phyloP scores from a whole-genome alignment of 2,797 vertebrate genomes.

The Gallirallus australis region DNA sequence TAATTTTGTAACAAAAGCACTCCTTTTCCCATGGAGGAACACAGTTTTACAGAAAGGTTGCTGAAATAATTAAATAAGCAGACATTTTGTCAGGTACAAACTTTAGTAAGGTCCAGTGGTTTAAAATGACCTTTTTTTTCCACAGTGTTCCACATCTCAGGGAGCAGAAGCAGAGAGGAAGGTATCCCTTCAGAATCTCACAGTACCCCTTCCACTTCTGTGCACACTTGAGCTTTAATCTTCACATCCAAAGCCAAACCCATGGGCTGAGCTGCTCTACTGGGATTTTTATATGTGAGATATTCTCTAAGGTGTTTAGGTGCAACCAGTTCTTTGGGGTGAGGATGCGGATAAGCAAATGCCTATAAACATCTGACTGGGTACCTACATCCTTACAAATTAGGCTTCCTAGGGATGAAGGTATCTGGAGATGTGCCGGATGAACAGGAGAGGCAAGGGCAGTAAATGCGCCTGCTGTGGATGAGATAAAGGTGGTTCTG shows the following conservation, averaged over 20 bases:
- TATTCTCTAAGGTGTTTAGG: not conserved
- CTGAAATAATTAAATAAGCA: not conserved
- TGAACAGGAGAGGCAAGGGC: not conserved
- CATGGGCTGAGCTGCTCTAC: not conserved
- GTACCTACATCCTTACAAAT: not conserved
- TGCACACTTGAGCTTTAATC: not conserved
- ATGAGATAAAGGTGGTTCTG: not conserved
- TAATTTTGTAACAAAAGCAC: not conserved
- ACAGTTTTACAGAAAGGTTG: not conserved
- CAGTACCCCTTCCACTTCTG: not conserved
- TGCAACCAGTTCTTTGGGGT: not conserved
- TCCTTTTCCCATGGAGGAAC: not conserved
- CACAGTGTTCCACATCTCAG: not conserved
- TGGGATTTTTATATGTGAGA: not conserved
- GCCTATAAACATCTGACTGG: not conserved
- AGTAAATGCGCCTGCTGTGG: not conserved
- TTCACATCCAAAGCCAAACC: not conserved
- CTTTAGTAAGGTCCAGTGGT: not conserved
- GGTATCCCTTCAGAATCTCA: not conserved
- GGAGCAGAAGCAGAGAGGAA: not conserved
- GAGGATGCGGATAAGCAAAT: not conserved
- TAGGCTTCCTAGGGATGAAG: not conserved
- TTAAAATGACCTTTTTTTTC: not conserved
- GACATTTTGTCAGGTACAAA: not conserved
- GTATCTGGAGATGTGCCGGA: not conserved